Conservation (phyloP, 2,888 invertebrate species). For the Tortrix viridana region DNA sequence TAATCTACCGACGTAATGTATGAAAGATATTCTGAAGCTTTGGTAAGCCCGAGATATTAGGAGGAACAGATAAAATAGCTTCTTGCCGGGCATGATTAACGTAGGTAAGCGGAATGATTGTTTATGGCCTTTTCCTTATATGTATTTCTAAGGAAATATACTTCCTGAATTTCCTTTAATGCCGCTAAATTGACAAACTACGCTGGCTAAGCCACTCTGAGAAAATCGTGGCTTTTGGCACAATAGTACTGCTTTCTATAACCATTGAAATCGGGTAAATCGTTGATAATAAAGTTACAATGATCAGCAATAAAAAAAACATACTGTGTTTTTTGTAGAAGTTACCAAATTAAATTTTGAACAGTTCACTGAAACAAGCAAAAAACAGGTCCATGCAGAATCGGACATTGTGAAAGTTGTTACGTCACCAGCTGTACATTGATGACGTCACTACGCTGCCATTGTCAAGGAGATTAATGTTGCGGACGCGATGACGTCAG, state of each 20-base stretch:
- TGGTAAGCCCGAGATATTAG: constrained; percentile 39
- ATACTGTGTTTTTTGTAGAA: too few species aligned
- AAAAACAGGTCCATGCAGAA: constrained; percentile 2
- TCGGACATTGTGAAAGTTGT: constrained; percentile 26
- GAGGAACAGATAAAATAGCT: constrained; percentile 40
- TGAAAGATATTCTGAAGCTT: constrained; percentile 19
- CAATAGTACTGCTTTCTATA: too few species aligned
- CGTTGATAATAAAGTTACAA: too few species aligned
- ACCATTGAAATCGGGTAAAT: too few species aligned
- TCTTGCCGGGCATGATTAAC: constrained; percentile 30
- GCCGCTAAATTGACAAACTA: too few species aligned
- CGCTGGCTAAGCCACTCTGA: too few species aligned
- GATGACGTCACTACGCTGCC: constrained; percentile 27
- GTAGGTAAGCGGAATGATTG: background rate
- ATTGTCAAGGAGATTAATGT: constrained; percentile 34
- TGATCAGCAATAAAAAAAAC: too few species aligned
- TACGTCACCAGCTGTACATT: constrained; percentile 20
- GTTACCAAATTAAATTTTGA: too few species aligned
- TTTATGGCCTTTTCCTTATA: background rate
- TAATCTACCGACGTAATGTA: constrained; percentile 53
- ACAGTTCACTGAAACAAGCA: background rate
- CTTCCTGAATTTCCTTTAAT: too few species aligned
- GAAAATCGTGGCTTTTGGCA: too few species aligned
- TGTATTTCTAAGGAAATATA: background rate
- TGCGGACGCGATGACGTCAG: constrained; percentile 28